These are phyloP conservation scores for Synergus japonicus DNA, from an alignment of 2,888 invertebrate species.

Conservation along the genomic window DNA sequence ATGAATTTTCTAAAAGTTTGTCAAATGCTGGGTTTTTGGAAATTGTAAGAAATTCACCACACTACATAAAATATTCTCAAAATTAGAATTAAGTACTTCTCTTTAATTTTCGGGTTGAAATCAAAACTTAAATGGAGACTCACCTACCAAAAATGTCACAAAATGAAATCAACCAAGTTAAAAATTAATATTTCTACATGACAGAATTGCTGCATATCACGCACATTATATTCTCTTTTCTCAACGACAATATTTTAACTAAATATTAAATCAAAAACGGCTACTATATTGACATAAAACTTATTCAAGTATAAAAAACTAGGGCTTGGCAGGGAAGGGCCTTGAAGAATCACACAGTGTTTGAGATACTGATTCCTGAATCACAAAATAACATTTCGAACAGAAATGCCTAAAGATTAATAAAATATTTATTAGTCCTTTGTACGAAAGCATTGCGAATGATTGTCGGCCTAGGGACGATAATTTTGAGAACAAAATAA, in stretches of 20 bases:
- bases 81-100: not conserved
- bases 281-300: not conserved
- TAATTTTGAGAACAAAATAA: slow-evolving; percentile 1
- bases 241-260: not conserved
- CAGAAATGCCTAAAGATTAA: slow-evolving; percentile 25
- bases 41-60: not conserved
- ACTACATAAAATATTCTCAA: not conserved
- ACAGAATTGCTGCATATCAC: not conserved
- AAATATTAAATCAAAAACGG: not conserved
- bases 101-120: not conserved
- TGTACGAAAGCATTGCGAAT: not conserved
- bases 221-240: not conserved
- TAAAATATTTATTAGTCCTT: slow-evolving; percentile 17
- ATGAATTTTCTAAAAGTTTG: not conserved
- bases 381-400: slow-evolving; percentile 8
- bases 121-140: not conserved
- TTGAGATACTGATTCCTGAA: not conserved
- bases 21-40: not conserved
- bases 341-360: not conserved
- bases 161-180: not conserved
- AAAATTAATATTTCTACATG: not conserved
- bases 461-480: slow-evolving; percentile 2
- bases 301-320: not conserved
- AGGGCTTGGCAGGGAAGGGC: slow-evolving; percentile 11
- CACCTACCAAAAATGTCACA: not conserved